A percentile compares a stretch with the other conserved stretches of the same genome.
These are phyloP conservation scores for Pristionchus arcanus DNA, from an alignment of 2,888 invertebrate species.

Conservation along the genomic window DNA sequence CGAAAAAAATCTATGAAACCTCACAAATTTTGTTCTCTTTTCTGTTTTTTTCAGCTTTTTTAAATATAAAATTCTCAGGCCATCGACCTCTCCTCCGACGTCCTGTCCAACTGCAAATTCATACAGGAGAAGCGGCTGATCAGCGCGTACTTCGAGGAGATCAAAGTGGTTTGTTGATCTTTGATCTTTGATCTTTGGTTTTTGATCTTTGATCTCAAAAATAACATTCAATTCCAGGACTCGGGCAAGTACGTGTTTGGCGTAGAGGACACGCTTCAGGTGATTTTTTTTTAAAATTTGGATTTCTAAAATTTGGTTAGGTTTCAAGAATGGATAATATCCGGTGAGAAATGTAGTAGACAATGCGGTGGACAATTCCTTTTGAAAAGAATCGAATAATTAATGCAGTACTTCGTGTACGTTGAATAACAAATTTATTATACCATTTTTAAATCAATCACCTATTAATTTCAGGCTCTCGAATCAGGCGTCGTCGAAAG, in stretches of 20 bases:
- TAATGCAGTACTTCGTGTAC: no score
- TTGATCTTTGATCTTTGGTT: background rate
- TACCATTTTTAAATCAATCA: background rate
- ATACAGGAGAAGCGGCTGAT: conserved; percentile 99
- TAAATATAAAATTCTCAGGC: conserved; percentile 83
- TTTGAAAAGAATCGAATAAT: no score
- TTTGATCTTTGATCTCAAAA: background rate
- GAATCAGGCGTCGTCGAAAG: conserved; percentile 99
- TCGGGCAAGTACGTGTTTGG: conserved; percentile 99
- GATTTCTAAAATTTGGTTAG: background rate
- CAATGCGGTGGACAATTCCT: no score
- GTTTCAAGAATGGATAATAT: background rate
- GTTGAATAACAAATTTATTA: background rate
- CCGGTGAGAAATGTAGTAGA: background rate
- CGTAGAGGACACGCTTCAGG: conserved; percentile 92
- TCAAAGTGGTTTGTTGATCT: conserved; percentile 66
- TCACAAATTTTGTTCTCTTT: no score
- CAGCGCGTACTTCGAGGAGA: conserved; percentile 83
- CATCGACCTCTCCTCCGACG: conserved; percentile 98
- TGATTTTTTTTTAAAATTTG: background rate
- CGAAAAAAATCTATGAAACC: no score
- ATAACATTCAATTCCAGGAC: conserved; percentile 85
- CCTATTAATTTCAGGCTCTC: conserved; percentile 83
- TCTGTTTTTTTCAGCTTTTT: no score
- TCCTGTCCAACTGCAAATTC: conserved; percentile 98